Evolutionary conservation across 2,113 vertebrate genomes (phyloP).

Genomic region (Phainopepla nitens): DNA sequence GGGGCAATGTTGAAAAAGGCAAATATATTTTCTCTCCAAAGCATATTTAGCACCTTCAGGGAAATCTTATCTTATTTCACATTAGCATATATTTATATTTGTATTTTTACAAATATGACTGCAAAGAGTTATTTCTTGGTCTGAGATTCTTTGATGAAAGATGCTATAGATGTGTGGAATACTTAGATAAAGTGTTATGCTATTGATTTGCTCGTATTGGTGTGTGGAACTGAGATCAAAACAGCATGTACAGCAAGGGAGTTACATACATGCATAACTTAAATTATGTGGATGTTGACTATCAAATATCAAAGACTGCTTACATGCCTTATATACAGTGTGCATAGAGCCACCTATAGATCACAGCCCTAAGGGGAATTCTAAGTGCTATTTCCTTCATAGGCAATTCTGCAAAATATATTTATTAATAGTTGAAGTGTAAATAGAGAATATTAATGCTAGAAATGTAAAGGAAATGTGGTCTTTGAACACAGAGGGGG

Average conservation of each 20-base stretch:
- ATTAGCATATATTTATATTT: neutral
- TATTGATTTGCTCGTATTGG: neutral
- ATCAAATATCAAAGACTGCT: constrained; percentile 21
- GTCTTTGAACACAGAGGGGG: neutral
- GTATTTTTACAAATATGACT: neutral
- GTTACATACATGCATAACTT: neutral
- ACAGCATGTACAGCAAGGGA: neutral
- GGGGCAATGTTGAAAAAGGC: neutral
- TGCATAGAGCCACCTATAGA: neutral
- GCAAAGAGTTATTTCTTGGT: neutral
- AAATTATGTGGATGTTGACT: neutral
- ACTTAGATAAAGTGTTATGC: neutral
- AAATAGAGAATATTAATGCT: neutral
- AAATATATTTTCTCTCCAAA: neutral
- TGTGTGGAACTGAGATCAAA: constrained; percentile 2
- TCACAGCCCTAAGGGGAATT: neutral
- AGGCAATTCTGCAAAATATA: neutral
- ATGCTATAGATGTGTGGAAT: neutral
- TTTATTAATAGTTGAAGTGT: neutral
- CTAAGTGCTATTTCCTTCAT: neutral
- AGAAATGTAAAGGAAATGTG: neutral
- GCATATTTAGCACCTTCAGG: neutral
- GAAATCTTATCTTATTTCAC: neutral
- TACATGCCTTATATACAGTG: neutral
- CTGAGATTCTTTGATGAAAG: neutral